Conservation (phyloP, 2,797 vertebrate species). For the Toxotes lorentzi region DNA sequence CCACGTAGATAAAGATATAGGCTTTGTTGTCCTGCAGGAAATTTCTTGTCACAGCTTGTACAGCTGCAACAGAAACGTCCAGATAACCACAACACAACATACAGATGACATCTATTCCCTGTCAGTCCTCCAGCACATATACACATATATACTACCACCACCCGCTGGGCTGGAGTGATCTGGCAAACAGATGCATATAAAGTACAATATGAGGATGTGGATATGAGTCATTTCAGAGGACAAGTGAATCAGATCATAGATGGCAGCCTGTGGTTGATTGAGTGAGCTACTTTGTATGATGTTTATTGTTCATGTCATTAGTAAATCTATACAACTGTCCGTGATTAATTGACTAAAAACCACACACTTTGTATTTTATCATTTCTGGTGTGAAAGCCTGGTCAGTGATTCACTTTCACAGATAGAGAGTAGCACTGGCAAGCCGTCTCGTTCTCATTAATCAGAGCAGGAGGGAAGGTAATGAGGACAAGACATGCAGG, state of each 20-base stretch:
- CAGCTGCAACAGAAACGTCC: too few species aligned
- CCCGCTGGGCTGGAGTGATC: background rate
- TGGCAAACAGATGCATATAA: background rate
- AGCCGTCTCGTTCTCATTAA: conserved; percentile 65
- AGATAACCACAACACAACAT: too few species aligned
- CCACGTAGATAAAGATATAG: too few species aligned
- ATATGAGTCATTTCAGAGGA: background rate
- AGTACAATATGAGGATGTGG: background rate
- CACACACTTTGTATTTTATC: background rate
- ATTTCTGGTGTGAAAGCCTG: conserved; percentile 12
- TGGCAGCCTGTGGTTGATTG: conserved; percentile 3
- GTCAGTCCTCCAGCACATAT: too few species aligned
- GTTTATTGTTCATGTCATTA: background rate
- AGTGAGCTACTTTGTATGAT: conserved; percentile 10
- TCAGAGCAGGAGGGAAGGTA: conserved; percentile 63
- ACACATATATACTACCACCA: too few species aligned
- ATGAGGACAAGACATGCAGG: conserved; percentile 58
- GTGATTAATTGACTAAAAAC: conserved; percentile 29
- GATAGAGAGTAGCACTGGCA: conserved; percentile 40
- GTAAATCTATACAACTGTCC: conserved; percentile 17
- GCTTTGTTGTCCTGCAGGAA: too few species aligned
- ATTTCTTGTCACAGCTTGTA: too few species aligned
- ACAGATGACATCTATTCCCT: too few species aligned
- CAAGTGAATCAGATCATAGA: background rate
- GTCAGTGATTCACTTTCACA: conserved; percentile 33